Base-by-base conservation (phyloP, 2,888 invertebrate species). In the Drosophila diplacantha region DNA sequence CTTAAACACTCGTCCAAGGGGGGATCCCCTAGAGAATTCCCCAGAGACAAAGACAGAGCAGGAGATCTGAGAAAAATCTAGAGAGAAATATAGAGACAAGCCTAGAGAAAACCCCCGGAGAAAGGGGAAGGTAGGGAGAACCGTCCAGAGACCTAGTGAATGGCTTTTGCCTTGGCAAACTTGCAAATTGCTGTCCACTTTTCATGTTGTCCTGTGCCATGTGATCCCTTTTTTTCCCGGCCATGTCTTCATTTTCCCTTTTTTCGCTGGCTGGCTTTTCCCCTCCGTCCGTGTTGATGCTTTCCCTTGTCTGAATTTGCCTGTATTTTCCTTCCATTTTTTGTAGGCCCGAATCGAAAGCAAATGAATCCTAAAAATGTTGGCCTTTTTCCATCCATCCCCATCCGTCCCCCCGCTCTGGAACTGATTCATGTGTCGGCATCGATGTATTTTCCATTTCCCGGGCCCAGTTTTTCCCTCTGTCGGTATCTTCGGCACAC, bases 321-420 rank as follows among this genome's bases (percentile, higher is more conserved):
- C 20, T 29, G 29, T 44, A 44, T 44, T 44, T 44, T 44, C 18
- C 12, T 44, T 44, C 18, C 12, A 7, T 2, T 26, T 26, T 26
- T 44, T 5, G 16, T 46, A 74, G 81, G 78, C 74, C 52, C 68
- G 52, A 63, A 20, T 46, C 20, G 49, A 34, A 24, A 65, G 74
- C 80, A 76, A 53, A 80, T 63, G 76, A 81, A 77, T 81, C 78
- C 81, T 63, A 74, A 81, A 76, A 83, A 83, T 83, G 83, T 61
- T 60, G 62, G 44, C 65, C 72, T 47, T 59, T 46, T 55, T 37
- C 44, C 43, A 3, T 4, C 7, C 24, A 6, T 3, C 6, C n/a
- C n/a, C n/a, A n/a, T n/a, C n/a, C n/a, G n/a, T 12, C 7, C 5
- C 16, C 20, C 31, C 34, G 39, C 51, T 65, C 43, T 53, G 41